Conservation (phyloP, 2,113 vertebrate species). For the Prionailurus bengalensis region DNA sequence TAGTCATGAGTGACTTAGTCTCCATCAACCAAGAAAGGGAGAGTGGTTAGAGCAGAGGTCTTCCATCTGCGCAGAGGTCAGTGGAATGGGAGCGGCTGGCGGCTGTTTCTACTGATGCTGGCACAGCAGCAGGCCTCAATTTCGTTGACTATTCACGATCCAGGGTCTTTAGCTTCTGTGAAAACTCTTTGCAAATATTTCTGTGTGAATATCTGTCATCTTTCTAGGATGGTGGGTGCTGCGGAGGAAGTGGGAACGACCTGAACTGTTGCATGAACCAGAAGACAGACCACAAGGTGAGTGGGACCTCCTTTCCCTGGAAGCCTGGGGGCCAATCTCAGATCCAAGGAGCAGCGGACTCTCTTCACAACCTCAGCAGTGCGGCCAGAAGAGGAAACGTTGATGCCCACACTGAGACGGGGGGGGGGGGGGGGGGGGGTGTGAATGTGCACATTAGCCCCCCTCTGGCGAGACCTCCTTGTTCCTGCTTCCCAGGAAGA, state of each 20-base stretch:
- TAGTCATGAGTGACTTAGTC: not conserved
- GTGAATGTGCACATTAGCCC: not conserved
- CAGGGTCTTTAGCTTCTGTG: not conserved
- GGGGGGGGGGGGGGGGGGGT: not conserved
- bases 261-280: slow-evolving; percentile 90
- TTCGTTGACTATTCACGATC: not conserved
- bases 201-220: slow-evolving; percentile 55
- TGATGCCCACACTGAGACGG: fast-evolving
- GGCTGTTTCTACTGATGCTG: not conserved
- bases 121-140: not conserved
- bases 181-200: not conserved
- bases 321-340: not conserved
- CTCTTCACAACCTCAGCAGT: not conserved
- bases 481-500: not conserved
- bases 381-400: not conserved
- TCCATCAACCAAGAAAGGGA: not conserved
- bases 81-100: not conserved
- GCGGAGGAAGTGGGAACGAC: slow-evolving; percentile 84
- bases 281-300: slow-evolving; percentile 78
- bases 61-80: fast-evolving
- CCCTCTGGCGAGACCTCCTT: not conserved
- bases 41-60: not conserved
- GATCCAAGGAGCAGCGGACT: not conserved
- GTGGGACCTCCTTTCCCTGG: not conserved
- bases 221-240: slow-evolving; percentile 88